Percentiles rank a stretch among this genome's conserved stretches.
These are phyloP conservation scores for Eupithecia centaureata DNA, from an alignment of 2,888 invertebrate species.

Conservation along the genomic window DNA sequence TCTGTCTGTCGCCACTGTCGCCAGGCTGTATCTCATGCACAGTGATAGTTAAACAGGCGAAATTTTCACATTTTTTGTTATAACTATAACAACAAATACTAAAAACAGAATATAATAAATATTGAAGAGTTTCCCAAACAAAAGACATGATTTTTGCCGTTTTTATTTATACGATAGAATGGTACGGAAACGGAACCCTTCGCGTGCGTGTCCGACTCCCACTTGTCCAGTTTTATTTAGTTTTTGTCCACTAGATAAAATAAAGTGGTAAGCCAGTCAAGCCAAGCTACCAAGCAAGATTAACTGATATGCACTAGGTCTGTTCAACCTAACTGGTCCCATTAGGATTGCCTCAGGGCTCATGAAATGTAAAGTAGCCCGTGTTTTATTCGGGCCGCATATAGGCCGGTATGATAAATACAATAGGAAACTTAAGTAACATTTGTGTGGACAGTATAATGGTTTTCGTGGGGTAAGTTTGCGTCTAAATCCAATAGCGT, in stretches of 20 bases:
- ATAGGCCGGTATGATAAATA: conserved; percentile 37
- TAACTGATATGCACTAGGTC: not conserved
- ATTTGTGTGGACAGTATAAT: conserved; percentile 34
- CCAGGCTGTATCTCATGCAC: no score
- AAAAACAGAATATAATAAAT: no score
- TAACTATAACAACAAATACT: no score
- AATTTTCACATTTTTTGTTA: no score
- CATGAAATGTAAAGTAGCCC: conserved; percentile 33
- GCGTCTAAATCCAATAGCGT: conserved; percentile 18
- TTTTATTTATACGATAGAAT: no score
- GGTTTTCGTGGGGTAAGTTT: conserved; percentile 23
- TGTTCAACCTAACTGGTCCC: conserved; percentile 17
- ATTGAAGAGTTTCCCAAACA: no score
- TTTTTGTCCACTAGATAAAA: not conserved
- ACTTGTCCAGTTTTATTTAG: no score
- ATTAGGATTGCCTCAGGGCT: conserved; percentile 23
- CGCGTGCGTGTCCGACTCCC: no score
- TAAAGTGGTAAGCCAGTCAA: not conserved
- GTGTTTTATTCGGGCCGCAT: conserved; percentile 34
- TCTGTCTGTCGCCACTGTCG: no score
- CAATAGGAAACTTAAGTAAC: conserved; percentile 27
- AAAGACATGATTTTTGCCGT: no score
- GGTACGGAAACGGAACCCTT: no score
- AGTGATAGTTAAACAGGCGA: no score
- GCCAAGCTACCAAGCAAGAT: not conserved